Conservation (phyloP, 2,113 vertebrate species). For the Ophiodon elongatus region DNA sequence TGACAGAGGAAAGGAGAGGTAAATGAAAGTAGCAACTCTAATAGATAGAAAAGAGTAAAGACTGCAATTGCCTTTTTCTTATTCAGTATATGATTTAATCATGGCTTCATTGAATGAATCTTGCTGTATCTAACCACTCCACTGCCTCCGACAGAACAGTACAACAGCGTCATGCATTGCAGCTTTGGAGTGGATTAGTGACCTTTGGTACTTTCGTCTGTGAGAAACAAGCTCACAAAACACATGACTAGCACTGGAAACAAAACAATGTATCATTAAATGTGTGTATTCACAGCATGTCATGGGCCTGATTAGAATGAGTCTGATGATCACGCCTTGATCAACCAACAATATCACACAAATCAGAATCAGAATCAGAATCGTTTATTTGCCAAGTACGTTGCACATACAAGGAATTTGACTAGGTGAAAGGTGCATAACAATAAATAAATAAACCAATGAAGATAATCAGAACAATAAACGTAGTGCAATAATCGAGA, state of each 20-base stretch:
- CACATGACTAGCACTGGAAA: neutral
- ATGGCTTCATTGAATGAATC: neutral
- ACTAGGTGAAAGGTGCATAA: no score
- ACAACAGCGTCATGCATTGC: constrained; percentile 40
- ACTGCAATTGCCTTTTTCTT: neutral
- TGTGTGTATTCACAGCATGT: constrained; percentile 15
- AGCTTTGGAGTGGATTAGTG: constrained; percentile 66
- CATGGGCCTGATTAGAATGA: constrained; percentile 4
- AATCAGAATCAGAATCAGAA: no score
- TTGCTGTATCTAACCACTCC: neutral
- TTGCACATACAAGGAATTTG: no score
- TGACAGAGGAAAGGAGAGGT: neutral
- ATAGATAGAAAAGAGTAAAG: neutral
- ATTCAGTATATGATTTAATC: neutral
- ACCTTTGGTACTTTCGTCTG: constrained; percentile 55
- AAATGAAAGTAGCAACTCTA: neutral
- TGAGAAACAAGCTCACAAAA: constrained; percentile 20
- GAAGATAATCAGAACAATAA: no score
- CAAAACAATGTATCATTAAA: neutral
- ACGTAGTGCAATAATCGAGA: no score
- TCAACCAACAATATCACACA: neutral
- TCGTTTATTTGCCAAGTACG: no score
- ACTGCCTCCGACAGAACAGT: neutral
- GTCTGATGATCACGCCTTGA: neutral
- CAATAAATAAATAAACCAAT: no score